Evolutionary conservation across 2,113 vertebrate species (phyloP), one percentile per base, ranked within the genome.

Genomic region (Sinocyclocheilus anophthalmus): DNA sequence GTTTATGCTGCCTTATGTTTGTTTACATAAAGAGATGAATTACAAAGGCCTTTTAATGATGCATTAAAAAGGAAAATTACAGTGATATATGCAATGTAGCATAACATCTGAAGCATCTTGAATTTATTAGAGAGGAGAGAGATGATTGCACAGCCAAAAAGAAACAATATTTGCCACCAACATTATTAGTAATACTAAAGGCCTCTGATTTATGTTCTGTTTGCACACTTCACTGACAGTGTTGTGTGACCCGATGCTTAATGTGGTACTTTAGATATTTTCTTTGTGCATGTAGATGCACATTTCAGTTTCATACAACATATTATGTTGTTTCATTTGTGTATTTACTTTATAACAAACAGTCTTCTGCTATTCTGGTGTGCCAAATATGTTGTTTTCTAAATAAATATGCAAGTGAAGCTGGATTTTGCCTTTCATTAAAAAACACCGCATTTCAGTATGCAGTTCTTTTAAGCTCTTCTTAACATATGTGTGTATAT

Each of bases 401-500:
- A 86, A 88, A 88, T 88, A 88, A 88, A 88, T 48, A 84, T 33
- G 42, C 9, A 76, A 75, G 11, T 53, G 22, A 67, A 69, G 6
- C 45, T 84, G 59, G 33, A 18, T 33, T 69, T 53, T 53, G 24
- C 33, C 18, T 59, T n/a, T 73, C 22, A 53, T 81, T 33, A 39
- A 37, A 83, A 73, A 16, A 57, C 59, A 24, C 13, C 16, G n/a
- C 33, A 12, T 72, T 18, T 9, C 72, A 24, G 42, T 48, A 39
- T 13, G n/a, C 39, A 45, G 22, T 11, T 73, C 1, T 72, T 55
- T 24, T 24, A 73, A 16, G 22, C 22, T 45, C 16, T 55, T 22
- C 14, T 69, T 67, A 7, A 30, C 30, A 2, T 30, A 30, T 30
- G 2, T 30, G 2, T 30, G 0, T 30, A 30, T 30, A 30, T 30